Evolutionary conservation across 2,113 vertebrate species (phyloP).

Genomic region (Mionectes macconnelli): DNA sequence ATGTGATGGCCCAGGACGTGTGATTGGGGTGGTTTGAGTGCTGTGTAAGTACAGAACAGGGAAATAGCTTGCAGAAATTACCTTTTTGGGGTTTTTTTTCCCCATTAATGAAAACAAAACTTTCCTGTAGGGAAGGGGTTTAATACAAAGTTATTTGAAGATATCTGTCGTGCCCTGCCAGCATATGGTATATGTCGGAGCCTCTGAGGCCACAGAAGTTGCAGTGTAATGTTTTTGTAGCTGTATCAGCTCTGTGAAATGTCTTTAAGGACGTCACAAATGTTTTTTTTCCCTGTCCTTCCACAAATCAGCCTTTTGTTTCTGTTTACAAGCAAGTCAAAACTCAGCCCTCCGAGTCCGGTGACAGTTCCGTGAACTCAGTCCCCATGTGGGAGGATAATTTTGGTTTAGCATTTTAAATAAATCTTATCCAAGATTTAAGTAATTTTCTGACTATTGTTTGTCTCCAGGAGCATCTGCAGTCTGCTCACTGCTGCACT

Average conservation of each 20-base stretch:
- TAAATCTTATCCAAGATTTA: not conserved
- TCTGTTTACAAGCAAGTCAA: not conserved
- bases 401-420: not conserved
- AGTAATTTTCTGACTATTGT: not conserved
- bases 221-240: not conserved
- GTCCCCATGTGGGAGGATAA: not conserved
- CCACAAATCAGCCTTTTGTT: constrained; percentile 23
- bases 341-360: not conserved
- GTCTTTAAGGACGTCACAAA: not conserved
- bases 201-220: not conserved
- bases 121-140: not conserved
- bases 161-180: not conserved
- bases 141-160: not conserved
- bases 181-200: not conserved
- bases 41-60: not conserved
- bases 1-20: not conserved
- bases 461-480: not conserved
- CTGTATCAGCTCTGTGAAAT: not conserved
- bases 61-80: not conserved
- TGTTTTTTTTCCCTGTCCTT: not conserved
- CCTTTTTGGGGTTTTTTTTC: not conserved
- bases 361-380: not conserved
- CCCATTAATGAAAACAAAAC: not conserved
- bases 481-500: not conserved
- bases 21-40: not conserved